Percentiles rank a stretch among this genome's conserved stretches.
These are phyloP conservation scores for Heterodera filipjevi DNA, from an alignment of 2,888 invertebrate species.

Conservation along the genomic window DNA sequence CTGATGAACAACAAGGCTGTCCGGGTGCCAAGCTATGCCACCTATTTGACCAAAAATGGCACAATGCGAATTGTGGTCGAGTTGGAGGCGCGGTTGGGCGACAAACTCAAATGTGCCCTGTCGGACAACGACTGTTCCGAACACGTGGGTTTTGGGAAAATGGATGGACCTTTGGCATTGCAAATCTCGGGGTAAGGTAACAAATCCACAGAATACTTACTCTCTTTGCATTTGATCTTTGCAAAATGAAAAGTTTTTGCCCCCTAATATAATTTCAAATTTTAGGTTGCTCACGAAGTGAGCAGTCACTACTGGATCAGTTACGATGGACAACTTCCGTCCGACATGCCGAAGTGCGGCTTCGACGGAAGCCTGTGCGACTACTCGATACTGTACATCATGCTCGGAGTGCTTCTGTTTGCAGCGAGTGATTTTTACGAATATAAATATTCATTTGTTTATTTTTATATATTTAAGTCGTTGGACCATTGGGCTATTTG, in stretches of 20 bases:
- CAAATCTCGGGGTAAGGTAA: no score
- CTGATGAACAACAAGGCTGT: constrained; percentile 64
- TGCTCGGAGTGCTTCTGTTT: constrained; percentile 48
- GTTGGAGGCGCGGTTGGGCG: constrained; percentile 58
- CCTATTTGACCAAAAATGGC: constrained; percentile 58
- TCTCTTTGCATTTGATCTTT: no score
- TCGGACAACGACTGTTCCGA: constrained; percentile 61
- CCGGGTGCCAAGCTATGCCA: constrained; percentile 62
- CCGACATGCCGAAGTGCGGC: constrained; percentile 59
- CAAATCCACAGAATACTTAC: no score
- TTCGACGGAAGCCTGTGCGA: constrained; percentile 59
- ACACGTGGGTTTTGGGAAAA: constrained; percentile 45
- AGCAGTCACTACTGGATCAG: constrained; percentile 55
- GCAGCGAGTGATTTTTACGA: constrained; percentile 28
- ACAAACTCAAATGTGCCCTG: constrained; percentile 52
- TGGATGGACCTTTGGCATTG: no score
- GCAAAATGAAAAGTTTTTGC: no score
- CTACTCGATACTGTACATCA: constrained; percentile 53
- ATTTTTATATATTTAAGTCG: constrained; percentile 23
- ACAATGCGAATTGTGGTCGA: constrained; percentile 61
- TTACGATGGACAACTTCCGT: constrained; percentile 53
- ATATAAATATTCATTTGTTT: background rate
- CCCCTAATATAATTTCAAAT: background rate
- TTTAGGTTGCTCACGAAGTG: constrained; percentile 59
- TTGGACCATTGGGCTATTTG: constrained; percentile 55